Evolutionary conservation across 2,797 vertebrate genomes (phyloP), one percentile per base, ranked within the genome.

Genomic region (Brotula barbata): DNA sequence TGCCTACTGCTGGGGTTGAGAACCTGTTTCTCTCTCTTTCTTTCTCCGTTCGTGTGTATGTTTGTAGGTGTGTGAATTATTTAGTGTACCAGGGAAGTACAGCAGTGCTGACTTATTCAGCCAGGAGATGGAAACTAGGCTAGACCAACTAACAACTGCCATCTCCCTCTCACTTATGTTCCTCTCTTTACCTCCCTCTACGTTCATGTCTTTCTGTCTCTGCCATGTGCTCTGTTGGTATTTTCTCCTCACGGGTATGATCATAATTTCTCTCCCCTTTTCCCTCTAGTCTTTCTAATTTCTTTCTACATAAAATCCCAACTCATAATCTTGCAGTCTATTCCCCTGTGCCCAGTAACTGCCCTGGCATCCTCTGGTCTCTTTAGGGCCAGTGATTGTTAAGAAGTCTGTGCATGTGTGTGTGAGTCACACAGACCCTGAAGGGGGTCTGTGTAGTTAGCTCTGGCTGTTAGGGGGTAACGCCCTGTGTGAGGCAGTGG

Each of bases 81-180:
- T 91, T 76, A 90, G 76, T 58, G 55, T 71, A 57, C 68, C 61
- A 71, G 68, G 65, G 78, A 80, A 81, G 73, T 80, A 76, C 77
- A 79, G 66, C 58, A 33, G 70, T 71, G 75, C 75, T 77, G 73
- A 82, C 85, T 89, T 83, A 82, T 82, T 88, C 82, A 87, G 78
- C 71, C 81, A 79, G 75, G 59, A 86, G 81, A 78, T 44, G 39
- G 77, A 90, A 89, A 88, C 73, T 90, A 84, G 88, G 88, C 87
- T 90, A 87, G 77, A 73, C 54, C 61, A 57, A 46, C 66, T 43
- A 79, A 78, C 62, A 41, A 65, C 58, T 58, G 34, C 45, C 39
- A 39, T 47, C 51, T 47, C 28, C 19, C 40, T 41, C 34, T 44
- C 52, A 50, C 10, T 61, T 61, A 41, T 25, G 65, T 58, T 19